A percentile compares a stretch with the other conserved stretches of the same genome.
Conservation (phyloP, 2,797 vertebrate genomes). For the Cryptoprocta ferox region DNA sequence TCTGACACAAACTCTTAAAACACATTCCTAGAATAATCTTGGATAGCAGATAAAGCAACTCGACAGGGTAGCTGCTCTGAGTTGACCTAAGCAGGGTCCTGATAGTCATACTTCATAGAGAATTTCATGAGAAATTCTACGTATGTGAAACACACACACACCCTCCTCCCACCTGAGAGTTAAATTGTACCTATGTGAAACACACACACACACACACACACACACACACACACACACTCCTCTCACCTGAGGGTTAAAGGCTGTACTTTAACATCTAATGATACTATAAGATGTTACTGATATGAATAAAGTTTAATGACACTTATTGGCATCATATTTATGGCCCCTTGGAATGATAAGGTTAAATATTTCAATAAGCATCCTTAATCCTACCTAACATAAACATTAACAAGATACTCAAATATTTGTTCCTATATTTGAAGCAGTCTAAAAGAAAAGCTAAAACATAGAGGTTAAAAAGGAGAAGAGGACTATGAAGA, state of each 20-base stretch:
- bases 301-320: not conserved
- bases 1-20: not conserved
- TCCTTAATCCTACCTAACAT: not conserved
- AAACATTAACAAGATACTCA: not conserved
- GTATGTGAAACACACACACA: not conserved
- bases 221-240: not conserved
- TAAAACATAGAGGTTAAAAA: not conserved
- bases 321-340: not conserved
- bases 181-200: rapidly evolving
- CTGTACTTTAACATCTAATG: not conserved
- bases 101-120: not conserved
- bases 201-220: not conserved
- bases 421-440: not conserved
- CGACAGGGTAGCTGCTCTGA: not conserved
- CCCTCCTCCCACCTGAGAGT: too few species aligned
- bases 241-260: not conserved
- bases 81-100: not conserved
- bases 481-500: not conserved
- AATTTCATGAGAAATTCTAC: not conserved
- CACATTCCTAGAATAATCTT: not conserved
- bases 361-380: not conserved
- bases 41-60: not conserved
- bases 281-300: not conserved
- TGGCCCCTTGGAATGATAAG: not conserved
- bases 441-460: constrained; percentile 1